Percentiles rank a stretch among this genome's conserved stretches.
phyloP scores from a whole-genome alignment of 2,113 vertebrate genomes.

The Hiodon tergisus region DNA sequence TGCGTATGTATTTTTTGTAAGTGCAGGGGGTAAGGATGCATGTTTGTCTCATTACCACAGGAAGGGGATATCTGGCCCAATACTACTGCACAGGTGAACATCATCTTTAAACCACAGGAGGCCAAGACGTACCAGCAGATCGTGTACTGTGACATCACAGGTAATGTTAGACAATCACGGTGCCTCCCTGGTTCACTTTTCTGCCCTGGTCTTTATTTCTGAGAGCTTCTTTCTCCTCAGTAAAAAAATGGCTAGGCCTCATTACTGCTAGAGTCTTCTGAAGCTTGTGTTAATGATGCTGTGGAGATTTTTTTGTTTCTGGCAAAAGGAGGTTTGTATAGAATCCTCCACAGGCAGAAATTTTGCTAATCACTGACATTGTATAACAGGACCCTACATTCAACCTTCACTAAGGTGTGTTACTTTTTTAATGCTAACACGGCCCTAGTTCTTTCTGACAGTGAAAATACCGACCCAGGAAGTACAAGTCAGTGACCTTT shows the following conservation, averaged over 20 bases:
- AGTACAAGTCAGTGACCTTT: background rate
- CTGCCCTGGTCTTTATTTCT: background rate
- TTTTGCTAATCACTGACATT: background rate
- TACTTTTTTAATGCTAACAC: conserved; percentile 11
- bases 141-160: conserved; percentile 78
- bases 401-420: conserved; percentile 1
- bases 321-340: no score
- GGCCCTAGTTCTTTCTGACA: background rate
- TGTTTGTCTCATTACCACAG: conserved; percentile 48
- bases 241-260: no score
- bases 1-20: background rate
- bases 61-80: conserved; percentile 78
- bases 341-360: no score
- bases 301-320: no score
- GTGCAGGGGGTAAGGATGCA: background rate
- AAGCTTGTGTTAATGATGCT: no score
- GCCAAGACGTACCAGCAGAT: conserved; percentile 66
- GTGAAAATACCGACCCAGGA: background rate
- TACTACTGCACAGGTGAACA: conserved; percentile 57
- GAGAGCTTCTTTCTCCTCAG: background rate
- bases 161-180: conserved; percentile 37
- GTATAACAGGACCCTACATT: background rate
- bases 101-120: conserved; percentile 72
- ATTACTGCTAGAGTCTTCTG: no score
- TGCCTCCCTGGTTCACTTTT: no score